phyloP scores from a whole-genome alignment of 2,797 vertebrate genomes.

The Rhabdomys pumilio region DNA sequence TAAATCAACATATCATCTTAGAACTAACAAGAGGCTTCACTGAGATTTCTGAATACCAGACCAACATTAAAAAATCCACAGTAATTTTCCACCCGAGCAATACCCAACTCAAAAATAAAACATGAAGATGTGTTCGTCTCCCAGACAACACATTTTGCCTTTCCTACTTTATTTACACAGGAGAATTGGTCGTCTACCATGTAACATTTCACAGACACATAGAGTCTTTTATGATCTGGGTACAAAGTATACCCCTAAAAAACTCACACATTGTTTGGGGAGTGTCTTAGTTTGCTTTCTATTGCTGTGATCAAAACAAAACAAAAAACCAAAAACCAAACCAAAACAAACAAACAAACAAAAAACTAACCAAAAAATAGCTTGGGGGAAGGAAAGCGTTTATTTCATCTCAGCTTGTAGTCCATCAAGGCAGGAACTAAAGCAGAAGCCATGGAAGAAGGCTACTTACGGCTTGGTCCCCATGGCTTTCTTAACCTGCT shows the following conservation, averaged over 20 bases:
- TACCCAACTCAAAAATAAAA: slow-evolving; percentile 60
- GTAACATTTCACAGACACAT: slow-evolving; percentile 55
- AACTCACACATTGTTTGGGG: background rate
- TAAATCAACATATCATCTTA: slow-evolving; percentile 28
- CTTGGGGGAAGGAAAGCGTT: background rate
- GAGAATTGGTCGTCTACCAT: slow-evolving; percentile 65
- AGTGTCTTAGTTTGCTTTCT: background rate
- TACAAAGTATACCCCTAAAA: background rate
- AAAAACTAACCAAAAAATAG: background rate
- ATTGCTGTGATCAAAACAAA: background rate
- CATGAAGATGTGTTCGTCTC: slow-evolving; percentile 48
- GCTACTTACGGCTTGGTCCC: background rate
- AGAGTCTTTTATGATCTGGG: background rate
- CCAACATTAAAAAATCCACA: slow-evolving; percentile 69
- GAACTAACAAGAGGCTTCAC: slow-evolving; percentile 56
- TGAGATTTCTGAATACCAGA: slow-evolving; percentile 42
- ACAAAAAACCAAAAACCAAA: too few species aligned
- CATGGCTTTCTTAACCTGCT: background rate
- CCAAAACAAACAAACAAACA: background rate
- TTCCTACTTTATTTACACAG: slow-evolving; percentile 70
- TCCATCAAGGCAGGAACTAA: background rate
- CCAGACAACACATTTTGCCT: slow-evolving; percentile 54
- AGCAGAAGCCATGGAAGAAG: background rate
- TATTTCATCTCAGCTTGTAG: background rate
- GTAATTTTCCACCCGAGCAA: slow-evolving; percentile 5